These are phyloP conservation scores for Pseudocheirus occidentalis DNA, from an alignment of 2,797 vertebrate species.

Conservation along the genomic window DNA sequence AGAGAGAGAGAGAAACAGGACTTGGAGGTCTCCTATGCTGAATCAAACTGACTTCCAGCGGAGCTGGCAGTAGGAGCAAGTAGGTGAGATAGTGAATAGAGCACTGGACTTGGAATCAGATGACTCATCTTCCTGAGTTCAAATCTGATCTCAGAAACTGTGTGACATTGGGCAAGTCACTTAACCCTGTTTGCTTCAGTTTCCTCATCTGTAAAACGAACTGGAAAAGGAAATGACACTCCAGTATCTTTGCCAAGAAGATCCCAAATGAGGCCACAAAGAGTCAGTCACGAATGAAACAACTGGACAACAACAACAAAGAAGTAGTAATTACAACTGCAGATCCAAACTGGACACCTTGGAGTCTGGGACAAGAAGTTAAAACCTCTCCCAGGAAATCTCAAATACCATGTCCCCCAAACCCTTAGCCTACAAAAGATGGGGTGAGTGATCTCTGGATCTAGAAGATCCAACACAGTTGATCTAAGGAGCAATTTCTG, in stretches of 20 bases:
- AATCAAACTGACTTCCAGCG: not conserved
- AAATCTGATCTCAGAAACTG: not conserved
- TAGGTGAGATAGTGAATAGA: not conserved
- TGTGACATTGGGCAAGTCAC: not conserved
- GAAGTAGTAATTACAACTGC: not conserved
- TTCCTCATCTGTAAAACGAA: not conserved
- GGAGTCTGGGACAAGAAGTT: not conserved
- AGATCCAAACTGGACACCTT: not conserved
- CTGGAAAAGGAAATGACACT: not conserved
- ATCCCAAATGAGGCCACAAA: not conserved
- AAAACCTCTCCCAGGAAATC: not conserved
- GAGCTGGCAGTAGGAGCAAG: not conserved
- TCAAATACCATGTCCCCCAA: not conserved
- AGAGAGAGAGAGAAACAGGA: not conserved
- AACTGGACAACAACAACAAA: not conserved
- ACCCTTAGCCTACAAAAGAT: not conserved
- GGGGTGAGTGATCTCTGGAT: not conserved
- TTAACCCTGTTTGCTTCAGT: not conserved
- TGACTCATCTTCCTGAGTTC: not conserved
- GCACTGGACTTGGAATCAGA: not conserved
- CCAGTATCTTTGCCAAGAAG: not conserved
- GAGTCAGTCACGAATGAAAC: not conserved
- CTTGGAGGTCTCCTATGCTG: not conserved
- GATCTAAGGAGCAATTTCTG: not conserved
- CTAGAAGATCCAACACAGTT: not conserved